Evolutionary conservation across 2,113 vertebrate species (phyloP).

Genomic region (Nothobranchius furzeri): DNA sequence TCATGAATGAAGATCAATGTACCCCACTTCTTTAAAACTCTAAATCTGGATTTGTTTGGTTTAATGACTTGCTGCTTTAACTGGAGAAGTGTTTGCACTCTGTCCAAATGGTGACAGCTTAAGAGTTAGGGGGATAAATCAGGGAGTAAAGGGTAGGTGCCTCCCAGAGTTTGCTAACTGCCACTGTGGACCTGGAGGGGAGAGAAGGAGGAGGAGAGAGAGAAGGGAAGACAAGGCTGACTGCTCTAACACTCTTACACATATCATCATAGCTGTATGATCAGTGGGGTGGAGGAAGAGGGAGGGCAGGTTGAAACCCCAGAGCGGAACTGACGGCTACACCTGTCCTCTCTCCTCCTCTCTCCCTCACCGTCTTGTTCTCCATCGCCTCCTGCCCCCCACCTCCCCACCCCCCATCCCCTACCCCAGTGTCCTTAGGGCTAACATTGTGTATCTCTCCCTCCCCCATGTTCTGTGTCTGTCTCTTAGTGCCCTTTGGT

Average conservation of each 20-base stretch:
- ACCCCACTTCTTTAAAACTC: not conserved
- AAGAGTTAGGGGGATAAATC: constrained; percentile 56
- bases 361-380: constrained; percentile 59
- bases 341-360: constrained; percentile 74
- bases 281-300: constrained; percentile 73
- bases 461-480: constrained; percentile 59
- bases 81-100: constrained; percentile 51
- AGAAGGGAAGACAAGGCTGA: constrained; percentile 71
- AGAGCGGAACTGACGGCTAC: constrained; percentile 77
- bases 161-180: constrained; percentile 72
- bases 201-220: constrained; percentile 45
- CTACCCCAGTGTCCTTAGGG: constrained; percentile 60
- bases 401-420: constrained; percentile 20
- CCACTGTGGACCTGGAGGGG: constrained; percentile 65
- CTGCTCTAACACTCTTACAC: constrained; percentile 79
- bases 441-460: constrained; percentile 75
- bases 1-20: constrained; percentile 28
- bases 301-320: constrained; percentile 69
- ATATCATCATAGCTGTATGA: constrained; percentile 81
- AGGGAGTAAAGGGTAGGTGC: constrained; percentile 66
- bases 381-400: constrained; percentile 30
- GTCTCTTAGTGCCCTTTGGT: constrained; percentile 73
- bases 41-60: not conserved
- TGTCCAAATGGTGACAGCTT: constrained; percentile 47
- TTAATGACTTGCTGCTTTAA: constrained; percentile 38